Percentiles rank a stretch among this genome's conserved stretches.
These are phyloP conservation scores for Drosophila conformis DNA, from an alignment of 2,888 invertebrate genomes.

Conservation along the genomic window DNA sequence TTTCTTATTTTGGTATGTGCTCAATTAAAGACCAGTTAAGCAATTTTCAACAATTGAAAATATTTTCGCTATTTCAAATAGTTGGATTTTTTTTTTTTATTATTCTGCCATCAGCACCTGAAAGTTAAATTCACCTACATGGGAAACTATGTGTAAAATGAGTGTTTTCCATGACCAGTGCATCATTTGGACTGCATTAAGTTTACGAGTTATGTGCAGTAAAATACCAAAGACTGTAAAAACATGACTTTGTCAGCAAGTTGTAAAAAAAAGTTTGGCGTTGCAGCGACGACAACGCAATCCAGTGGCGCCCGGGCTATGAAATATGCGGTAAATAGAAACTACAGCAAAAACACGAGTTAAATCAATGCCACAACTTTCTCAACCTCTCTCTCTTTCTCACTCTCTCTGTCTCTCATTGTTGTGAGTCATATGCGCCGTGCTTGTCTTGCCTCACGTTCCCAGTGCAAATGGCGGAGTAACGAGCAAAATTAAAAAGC, in stretches of 20 bases:
- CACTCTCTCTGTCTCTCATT: neutral
- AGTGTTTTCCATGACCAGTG: conserved; percentile 3
- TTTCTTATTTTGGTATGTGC: neutral
- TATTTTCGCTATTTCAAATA: conserved; percentile 1
- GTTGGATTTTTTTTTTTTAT: neutral
- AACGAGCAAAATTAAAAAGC: conserved; percentile 78
- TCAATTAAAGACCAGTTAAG: neutral
- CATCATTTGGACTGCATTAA: conserved; percentile 45
- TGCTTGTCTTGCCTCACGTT: conserved; percentile 30
- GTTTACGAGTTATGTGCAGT: conserved; percentile 47
- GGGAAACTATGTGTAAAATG: conserved; percentile 24
- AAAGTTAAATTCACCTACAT: conserved; percentile 7
- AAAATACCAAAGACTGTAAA: conserved; percentile 33
- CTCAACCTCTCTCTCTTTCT: neutral
- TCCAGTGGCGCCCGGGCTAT: conserved; percentile 52
- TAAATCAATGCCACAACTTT: conserved; percentile 27
- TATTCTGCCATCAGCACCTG: conserved; percentile 4
- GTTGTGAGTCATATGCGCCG: conserved; percentile 14
- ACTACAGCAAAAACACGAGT: conserved; percentile 32
- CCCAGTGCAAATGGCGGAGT: conserved; percentile 58
- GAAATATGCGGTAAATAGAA: conserved; percentile 68
- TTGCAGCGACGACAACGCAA: conserved; percentile 12
- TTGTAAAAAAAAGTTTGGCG: conserved; percentile 60
- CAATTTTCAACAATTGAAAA: neutral
- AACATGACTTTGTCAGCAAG: conserved; percentile 55